These are phyloP conservation scores for Lonchura striata DNA, from an alignment of 2,113 vertebrate genomes.

Conservation along the genomic window DNA sequence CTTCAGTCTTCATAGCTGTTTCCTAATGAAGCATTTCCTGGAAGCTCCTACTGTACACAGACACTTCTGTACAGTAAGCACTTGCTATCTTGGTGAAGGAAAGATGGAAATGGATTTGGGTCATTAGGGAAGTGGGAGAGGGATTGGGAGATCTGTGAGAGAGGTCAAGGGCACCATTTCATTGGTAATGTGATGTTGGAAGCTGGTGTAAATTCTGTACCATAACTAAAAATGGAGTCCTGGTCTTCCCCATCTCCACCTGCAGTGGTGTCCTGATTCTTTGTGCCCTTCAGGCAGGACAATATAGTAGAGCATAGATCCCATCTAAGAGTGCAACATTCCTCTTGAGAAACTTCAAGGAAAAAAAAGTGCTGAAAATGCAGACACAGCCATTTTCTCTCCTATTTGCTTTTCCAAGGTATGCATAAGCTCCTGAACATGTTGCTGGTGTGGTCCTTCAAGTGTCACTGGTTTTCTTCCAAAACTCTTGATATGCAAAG, in stretches of 20 bases:
- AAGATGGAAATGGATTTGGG: not conserved
- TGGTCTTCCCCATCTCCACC: not conserved
- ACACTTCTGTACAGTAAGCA: not conserved
- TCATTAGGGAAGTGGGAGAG: not conserved
- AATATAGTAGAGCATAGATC: not conserved
- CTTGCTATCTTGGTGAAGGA: not conserved
- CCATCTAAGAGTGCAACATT: not conserved
- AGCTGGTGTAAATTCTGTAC: not conserved
- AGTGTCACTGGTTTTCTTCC: not conserved
- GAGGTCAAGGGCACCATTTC: not conserved
- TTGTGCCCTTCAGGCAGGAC: not conserved
- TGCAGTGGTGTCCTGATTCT: not conserved
- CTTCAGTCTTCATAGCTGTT: not conserved
- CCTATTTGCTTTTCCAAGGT: not conserved
- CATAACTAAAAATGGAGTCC: not conserved
- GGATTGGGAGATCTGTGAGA: accelerated
- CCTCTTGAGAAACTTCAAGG: not conserved
- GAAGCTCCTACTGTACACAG: not conserved
- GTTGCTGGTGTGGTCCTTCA: not conserved
- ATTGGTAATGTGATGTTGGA: not conserved
- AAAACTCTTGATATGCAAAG: not conserved
- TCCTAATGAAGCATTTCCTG: not conserved
- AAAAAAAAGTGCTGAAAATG: not conserved
- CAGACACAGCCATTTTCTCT: not conserved
- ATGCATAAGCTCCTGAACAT: not conserved